Evolutionary conservation across 2,797 vertebrate species (phyloP).

Genomic region (Peromyscus attwateri): DNA sequence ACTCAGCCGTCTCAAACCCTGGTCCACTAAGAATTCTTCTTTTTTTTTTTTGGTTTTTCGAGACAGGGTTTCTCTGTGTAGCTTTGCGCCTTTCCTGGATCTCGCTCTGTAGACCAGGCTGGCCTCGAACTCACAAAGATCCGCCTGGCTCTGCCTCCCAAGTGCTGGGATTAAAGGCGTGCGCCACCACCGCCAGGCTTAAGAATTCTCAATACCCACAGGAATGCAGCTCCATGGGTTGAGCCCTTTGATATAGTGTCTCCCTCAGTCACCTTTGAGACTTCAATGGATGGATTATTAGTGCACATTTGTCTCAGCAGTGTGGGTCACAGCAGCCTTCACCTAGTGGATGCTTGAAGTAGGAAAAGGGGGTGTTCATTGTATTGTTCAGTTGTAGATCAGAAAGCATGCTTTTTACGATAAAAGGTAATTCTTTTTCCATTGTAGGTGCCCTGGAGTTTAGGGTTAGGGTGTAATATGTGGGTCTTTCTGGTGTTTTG

Average conservation of each 20-base stretch:
- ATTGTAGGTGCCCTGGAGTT: background rate
- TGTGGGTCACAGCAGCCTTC: conserved; percentile 23
- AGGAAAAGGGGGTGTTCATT: background rate
- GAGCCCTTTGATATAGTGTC: background rate
- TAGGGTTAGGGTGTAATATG: background rate
- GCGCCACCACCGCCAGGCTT: no score
- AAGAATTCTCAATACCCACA: background rate
- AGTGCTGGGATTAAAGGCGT: no score
- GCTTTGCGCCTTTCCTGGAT: no score
- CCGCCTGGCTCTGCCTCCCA: no score
- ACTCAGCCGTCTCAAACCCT: background rate
- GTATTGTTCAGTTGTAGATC: background rate
- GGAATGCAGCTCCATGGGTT: background rate
- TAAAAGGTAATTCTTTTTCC: conserved; percentile 28
- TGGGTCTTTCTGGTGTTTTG: background rate
- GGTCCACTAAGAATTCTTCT: background rate
- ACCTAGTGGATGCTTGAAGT: background rate
- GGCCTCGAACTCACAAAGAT: no score
- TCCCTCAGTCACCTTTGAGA: background rate
- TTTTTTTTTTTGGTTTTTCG: no score
- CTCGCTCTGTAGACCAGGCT: no score
- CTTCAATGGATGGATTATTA: conserved; percentile 32
- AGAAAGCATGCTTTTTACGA: conserved; percentile 20
- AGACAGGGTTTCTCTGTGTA: no score
- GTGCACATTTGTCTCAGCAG: background rate